Conservation (phyloP, 1,140 invertebrate genomes). For the Penaeus vannamei region DNA sequence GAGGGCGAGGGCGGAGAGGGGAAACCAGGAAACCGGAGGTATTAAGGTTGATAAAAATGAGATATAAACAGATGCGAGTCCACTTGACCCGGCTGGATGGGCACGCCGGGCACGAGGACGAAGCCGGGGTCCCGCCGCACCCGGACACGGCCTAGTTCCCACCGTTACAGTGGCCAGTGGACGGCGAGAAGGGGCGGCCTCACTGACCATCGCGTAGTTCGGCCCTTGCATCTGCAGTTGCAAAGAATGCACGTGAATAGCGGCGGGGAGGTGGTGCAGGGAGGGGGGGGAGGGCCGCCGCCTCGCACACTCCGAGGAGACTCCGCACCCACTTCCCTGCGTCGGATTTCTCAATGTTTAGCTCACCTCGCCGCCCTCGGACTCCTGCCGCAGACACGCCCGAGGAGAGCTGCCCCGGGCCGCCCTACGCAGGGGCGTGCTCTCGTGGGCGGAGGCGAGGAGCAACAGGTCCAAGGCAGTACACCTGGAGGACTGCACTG, state of each 20-base stretch:
- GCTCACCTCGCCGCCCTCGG: background rate
- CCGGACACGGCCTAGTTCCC: constrained; percentile 27
- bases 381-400: background rate
- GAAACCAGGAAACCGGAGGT: background rate
- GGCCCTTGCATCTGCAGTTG: constrained; percentile 44
- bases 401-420: background rate
- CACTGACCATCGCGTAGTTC: constrained; percentile 44
- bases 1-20: background rate
- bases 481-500: no score
- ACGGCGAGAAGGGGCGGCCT: constrained; percentile 11
- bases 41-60: background rate
- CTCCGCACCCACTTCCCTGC: background rate
- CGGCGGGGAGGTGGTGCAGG: constrained; percentile 19
- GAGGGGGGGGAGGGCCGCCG: constrained; percentile 16
- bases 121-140: background rate
- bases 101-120: background rate
- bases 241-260: constrained; percentile 54
- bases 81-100: constrained; percentile 12
- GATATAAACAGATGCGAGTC: background rate
- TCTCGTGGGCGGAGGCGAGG: no score
- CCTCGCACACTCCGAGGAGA: constrained; percentile 11
- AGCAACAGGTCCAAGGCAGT: background rate
- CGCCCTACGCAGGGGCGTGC: background rate
- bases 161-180: constrained; percentile 51
- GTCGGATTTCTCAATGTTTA: constrained; percentile 26